These are phyloP conservation scores for Aurelia aurita DNA, from an alignment of 30 jellyfish, hydroid and myxozoan species.

Conservation along the genomic window DNA sequence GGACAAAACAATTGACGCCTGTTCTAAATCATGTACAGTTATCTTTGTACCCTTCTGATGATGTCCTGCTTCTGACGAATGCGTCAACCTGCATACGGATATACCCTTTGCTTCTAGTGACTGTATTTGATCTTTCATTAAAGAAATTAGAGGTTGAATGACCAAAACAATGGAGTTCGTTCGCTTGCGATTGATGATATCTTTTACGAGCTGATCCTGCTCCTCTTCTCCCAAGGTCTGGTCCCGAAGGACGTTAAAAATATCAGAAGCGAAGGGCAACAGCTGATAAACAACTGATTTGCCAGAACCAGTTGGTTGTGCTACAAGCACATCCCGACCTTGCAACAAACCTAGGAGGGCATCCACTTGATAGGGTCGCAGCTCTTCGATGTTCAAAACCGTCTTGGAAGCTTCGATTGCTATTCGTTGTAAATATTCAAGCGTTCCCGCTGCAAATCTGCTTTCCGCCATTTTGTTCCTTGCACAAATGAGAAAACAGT, in stretches of 20 bases:
- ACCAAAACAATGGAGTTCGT: slow-evolving; percentile 1
- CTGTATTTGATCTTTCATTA: slow-evolving; percentile 13
- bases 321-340: slow-evolving; percentile 2
- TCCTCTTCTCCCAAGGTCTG: background rate
- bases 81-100: background rate
- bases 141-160: slow-evolving; percentile 10
- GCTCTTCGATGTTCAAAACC: background rate
- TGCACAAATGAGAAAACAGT: too few relatives aligned
- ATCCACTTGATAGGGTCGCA: background rate
- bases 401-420: background rate
- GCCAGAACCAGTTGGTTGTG: background rate
- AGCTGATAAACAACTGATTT: background rate
- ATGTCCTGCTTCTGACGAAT: too few relatives aligned
- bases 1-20: background rate
- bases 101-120: background rate
- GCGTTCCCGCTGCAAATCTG: too few relatives aligned
- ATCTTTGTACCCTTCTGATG: too few relatives aligned
- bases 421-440: background rate
- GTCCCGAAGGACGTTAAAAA: background rate
- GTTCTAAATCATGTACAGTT: too few relatives aligned
- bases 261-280: background rate
- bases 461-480: too few relatives aligned
- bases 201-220: background rate
- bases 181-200: background rate
- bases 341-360: background rate